A percentile compares a stretch with the other conserved stretches of the same genome.
phyloP scores from a whole-genome alignment of 2,113 vertebrate genomes.

The Archilochus colubris region DNA sequence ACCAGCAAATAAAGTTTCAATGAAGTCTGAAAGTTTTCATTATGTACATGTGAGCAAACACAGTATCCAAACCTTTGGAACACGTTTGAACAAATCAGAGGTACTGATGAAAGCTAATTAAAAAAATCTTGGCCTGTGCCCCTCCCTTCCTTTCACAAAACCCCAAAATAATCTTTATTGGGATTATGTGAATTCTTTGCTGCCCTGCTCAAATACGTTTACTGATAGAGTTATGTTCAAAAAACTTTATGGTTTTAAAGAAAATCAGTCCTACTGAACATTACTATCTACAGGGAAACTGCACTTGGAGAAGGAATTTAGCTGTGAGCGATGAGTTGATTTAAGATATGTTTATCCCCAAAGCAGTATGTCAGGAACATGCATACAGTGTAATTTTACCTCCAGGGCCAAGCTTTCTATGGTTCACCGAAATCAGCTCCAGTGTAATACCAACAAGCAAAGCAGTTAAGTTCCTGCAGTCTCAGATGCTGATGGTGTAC shows the following conservation, averaged over 20 bases:
- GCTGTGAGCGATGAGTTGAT: constrained; percentile 80
- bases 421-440: constrained; percentile 78
- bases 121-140: background rate
- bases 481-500: constrained; percentile 19
- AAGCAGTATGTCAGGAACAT: constrained; percentile 82
- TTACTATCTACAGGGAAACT: constrained; percentile 67
- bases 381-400: constrained; percentile 82
- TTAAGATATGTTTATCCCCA: constrained; percentile 87
- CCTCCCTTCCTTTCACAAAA: background rate
- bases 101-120: background rate
- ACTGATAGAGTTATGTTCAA: constrained; percentile 7
- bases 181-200: background rate
- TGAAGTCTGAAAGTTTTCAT: constrained; percentile 17
- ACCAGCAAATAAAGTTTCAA: constrained; percentile 16
- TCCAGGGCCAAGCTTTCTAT: constrained; percentile 80
- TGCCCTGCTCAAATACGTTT: background rate
- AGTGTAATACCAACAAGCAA: constrained; percentile 32
- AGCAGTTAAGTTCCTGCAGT: constrained; percentile 27
- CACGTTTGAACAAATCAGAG: background rate
- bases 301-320: constrained; percentile 72
- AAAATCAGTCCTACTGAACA: constrained; percentile 56
- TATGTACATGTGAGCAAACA: background rate
- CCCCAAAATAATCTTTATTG: background rate
- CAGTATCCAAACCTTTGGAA: background rate
- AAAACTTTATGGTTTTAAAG: constrained; percentile 38